Evolutionary conservation across 2,888 invertebrate genomes (phyloP).

Genomic region (Argyresthia albistria): DNA sequence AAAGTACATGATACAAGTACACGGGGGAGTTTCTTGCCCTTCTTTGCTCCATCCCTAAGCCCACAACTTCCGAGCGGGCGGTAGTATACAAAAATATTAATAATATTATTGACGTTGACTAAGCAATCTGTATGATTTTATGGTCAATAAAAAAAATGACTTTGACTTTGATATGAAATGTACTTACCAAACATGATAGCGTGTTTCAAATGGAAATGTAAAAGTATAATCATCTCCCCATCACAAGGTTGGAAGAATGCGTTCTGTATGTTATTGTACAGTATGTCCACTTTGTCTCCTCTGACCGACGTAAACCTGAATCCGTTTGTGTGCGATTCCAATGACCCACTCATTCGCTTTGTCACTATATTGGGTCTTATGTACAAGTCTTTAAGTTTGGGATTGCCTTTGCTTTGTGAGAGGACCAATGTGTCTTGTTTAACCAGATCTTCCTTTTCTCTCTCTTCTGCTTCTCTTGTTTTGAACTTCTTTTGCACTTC

Average conservation of each 20-base stretch:
- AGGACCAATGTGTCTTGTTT: constrained; percentile 97
- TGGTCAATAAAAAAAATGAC: too few species aligned
- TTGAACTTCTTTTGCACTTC: constrained; percentile 99
- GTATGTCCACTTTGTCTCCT: constrained; percentile 98
- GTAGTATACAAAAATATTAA: too few species aligned
- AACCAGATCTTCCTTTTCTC: constrained; percentile 98
- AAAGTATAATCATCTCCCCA: constrained; percentile 98
- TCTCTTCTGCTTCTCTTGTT: constrained; percentile 97
- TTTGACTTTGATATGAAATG: too few species aligned
- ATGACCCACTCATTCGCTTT: constrained; percentile 92
- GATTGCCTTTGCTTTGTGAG: constrained; percentile 96
- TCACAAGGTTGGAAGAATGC: constrained; percentile 99
- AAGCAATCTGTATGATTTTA: too few species aligned
- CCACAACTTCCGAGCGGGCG: too few species aligned
- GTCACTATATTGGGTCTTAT: constrained; percentile 99
- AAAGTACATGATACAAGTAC: too few species aligned
- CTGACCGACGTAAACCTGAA: constrained; percentile 98
- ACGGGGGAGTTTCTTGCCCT: too few species aligned
- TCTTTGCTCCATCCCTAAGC: too few species aligned
- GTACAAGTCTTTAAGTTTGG: constrained; percentile 96
- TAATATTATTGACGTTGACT: too few species aligned
- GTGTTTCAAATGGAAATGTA: constrained; percentile 99
- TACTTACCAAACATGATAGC: constrained; percentile 96
- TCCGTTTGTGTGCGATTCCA: constrained; percentile 97
- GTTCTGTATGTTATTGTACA: constrained; percentile 99